These are phyloP conservation scores for Eledona agricola DNA, from an alignment of 2,888 invertebrate species.

Conservation along the genomic window DNA sequence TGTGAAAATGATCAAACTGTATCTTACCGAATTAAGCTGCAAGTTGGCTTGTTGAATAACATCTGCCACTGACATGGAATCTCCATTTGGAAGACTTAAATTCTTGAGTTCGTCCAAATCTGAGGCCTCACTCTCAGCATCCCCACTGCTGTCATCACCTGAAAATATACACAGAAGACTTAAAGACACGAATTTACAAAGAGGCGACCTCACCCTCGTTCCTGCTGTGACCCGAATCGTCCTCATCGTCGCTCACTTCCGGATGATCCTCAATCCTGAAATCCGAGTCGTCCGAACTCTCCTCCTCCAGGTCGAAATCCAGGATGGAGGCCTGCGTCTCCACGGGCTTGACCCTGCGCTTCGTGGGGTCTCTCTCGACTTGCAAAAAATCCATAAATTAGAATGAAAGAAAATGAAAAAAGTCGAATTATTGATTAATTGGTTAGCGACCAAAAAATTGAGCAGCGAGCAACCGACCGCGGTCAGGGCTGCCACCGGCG, in stretches of 20 bases:
- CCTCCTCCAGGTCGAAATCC: conserved; percentile 87
- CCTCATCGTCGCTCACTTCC: conserved; percentile 81
- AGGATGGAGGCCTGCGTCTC: conserved; percentile 77
- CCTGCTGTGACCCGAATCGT: conserved; percentile 77
- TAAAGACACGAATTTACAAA: conserved; percentile 2
- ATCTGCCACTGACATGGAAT: conserved; percentile 63
- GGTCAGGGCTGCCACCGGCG: neutral
- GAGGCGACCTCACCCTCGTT: conserved; percentile 64
- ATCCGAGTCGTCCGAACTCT: conserved; percentile 94
- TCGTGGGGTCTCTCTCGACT: conserved; percentile 79
- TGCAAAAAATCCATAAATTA: conserved; percentile 43
- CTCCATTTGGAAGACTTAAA: conserved; percentile 48
- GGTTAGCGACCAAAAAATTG: conserved; percentile 13
- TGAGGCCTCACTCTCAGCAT: conserved; percentile 61
- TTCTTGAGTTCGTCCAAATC: conserved; percentile 49
- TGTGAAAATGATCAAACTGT: neutral
- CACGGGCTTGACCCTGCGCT: conserved; percentile 82
- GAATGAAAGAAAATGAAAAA: conserved; percentile 3
- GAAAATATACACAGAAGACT: conserved; percentile 23
- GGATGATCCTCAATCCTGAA: conserved; percentile 89
- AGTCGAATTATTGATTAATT: conserved; percentile 28
- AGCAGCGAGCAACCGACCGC: conserved; percentile 4
- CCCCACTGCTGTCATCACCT: conserved; percentile 51
- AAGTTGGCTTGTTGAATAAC: conserved; percentile 65
- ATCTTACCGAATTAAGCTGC: conserved; percentile 53